Percentiles rank a stretch among this genome's conserved stretches.
phyloP scores from a whole-genome alignment of 2,888 invertebrate species.

The Lucinisca nassula region DNA sequence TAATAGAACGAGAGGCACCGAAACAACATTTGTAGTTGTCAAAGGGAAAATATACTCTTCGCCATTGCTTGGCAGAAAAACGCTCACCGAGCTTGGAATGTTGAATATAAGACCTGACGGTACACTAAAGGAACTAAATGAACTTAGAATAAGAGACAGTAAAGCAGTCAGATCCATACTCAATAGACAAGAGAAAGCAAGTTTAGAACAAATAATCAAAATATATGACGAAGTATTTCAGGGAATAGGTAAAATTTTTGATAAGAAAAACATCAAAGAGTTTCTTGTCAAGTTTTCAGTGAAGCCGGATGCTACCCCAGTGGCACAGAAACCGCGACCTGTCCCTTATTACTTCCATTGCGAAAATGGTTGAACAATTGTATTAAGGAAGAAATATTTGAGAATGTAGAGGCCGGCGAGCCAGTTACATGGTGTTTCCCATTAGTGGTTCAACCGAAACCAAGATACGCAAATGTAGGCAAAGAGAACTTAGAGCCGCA shows the following conservation, averaged over 20 bases:
- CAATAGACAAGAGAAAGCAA: neutral
- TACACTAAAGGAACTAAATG: constrained; percentile 17
- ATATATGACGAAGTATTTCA: neutral
- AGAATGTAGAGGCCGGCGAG: constrained; percentile 12
- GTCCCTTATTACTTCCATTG: neutral
- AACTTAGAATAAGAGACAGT: neutral
- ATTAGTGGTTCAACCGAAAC: constrained; percentile 38
- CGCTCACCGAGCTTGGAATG: constrained; percentile 22
- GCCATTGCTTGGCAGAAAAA: constrained; percentile 12
- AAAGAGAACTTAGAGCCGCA: constrained; percentile 25
- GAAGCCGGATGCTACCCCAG: neutral
- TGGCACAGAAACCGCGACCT: neutral
- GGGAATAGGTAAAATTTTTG: neutral
- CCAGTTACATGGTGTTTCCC: constrained; percentile 34
- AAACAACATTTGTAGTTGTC: constrained; percentile 6
- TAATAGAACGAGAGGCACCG: neutral
- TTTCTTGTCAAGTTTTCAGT: neutral
- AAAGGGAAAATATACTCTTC: constrained; percentile 24
- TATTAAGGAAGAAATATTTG: constrained; percentile 27
- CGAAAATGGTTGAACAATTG: constrained; percentile 1
- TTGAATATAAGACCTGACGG: constrained; percentile 11
- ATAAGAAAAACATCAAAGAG: neutral
- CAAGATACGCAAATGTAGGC: neutral
- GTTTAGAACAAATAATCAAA: neutral
- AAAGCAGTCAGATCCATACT: neutral